A percentile compares a stretch with the other conserved stretches of the same genome.
Conservation (phyloP, 2,113 vertebrate genomes). For the Microcebus ravelobensis region DNA sequence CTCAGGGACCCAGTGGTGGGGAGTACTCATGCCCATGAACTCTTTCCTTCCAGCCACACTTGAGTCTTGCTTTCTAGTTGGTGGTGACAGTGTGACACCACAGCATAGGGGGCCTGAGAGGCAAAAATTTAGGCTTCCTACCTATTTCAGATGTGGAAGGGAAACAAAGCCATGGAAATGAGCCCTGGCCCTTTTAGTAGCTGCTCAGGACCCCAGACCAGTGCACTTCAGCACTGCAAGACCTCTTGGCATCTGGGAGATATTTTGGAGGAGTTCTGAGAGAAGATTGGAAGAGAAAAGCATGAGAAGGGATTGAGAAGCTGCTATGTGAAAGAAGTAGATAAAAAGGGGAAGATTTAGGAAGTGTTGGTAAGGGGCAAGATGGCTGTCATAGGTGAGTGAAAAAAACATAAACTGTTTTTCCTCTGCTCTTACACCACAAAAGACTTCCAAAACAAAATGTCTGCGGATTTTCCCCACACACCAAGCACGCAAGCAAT, state of each 20-base stretch:
- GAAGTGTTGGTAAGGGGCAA: not conserved
- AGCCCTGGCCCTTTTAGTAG: not conserved
- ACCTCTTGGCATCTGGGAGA: not conserved
- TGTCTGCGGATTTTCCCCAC: too few species aligned
- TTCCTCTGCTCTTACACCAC: too few species aligned
- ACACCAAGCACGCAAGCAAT: too few species aligned
- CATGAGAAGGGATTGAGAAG: not conserved
- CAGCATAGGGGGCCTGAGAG: not conserved
- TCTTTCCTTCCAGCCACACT: not conserved
- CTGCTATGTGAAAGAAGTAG: not conserved
- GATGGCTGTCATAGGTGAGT: too few species aligned
- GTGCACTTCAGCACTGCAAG: not conserved
- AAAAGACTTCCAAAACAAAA: too few species aligned
- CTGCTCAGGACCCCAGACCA: not conserved
- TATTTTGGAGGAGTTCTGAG: not conserved
- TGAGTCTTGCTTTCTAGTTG: not conserved
- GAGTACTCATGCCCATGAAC: too few species aligned
- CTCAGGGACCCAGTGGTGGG: not conserved
- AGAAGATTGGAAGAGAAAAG: not conserved
- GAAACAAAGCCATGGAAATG: not conserved
- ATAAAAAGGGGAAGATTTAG: not conserved
- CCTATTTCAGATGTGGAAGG: not conserved
- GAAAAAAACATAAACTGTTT: too few species aligned
- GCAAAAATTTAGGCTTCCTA: not conserved
- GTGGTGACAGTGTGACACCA: not conserved